phyloP scores from a whole-genome alignment of 1,140 invertebrate species.

The Eciton burchellii region DNA sequence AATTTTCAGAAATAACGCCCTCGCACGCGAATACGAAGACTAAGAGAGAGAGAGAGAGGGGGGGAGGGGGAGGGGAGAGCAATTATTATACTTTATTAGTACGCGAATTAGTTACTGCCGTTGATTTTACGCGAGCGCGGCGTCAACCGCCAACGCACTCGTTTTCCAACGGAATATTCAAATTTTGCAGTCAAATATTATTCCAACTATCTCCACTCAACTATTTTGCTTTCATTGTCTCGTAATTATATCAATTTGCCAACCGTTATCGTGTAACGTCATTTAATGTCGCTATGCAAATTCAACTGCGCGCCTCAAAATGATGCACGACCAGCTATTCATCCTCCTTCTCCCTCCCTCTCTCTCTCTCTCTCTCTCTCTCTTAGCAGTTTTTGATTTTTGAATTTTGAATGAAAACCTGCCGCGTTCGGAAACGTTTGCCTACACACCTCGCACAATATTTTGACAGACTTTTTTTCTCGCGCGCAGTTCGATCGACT shows the following conservation, averaged over 20 bases:
- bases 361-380: too few relatives aligned
- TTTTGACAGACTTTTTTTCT: neutral
- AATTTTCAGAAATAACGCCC: conserved; percentile 24
- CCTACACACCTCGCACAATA: neutral
- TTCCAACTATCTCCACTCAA: conserved; percentile 18
- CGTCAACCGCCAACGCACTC: neutral
- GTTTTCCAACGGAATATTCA: conserved; percentile 16
- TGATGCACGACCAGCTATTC: neutral
- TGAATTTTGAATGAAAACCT: neutral
- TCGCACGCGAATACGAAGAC: neutral
- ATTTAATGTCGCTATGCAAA: conserved; percentile 9
- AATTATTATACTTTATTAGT: conserved; percentile 44
- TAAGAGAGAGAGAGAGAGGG: too few relatives aligned
- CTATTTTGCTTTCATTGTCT: conserved; percentile 23
- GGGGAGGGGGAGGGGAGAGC: too few relatives aligned
- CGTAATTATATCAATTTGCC: conserved; percentile 40
- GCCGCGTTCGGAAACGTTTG: neutral
- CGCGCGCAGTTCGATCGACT: neutral
- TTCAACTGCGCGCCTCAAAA: conserved; percentile 14
- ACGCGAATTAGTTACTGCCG: conserved; percentile 36
- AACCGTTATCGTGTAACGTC: conserved; percentile 21
- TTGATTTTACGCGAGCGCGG: conserved; percentile 26
- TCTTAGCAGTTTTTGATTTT: neutral
- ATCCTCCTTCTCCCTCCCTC: neutral
- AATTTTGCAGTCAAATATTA: conserved; percentile 51